phyloP scores from a whole-genome alignment of 1,140 invertebrate genomes.

The Temnothorax curvispinosus region DNA sequence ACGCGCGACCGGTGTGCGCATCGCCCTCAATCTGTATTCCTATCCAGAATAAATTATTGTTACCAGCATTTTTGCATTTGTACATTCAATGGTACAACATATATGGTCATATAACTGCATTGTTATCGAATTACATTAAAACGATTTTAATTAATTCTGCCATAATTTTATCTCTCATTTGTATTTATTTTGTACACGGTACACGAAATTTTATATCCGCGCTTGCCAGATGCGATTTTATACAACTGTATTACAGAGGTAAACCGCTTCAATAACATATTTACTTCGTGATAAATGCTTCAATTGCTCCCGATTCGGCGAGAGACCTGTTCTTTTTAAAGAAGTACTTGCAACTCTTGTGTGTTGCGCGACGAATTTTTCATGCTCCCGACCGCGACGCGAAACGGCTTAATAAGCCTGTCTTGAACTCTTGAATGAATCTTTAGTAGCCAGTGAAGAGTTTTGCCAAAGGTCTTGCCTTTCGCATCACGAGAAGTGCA shows the following conservation, averaged over 20 bases:
- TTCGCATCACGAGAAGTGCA: background rate
- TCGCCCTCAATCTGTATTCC: too few relatives aligned
- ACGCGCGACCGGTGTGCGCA: too few relatives aligned
- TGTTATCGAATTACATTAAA: background rate
- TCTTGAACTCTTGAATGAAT: background rate
- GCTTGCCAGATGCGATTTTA: background rate
- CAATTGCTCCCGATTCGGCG: background rate
- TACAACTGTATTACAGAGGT: background rate
- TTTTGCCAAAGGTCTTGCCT: background rate
- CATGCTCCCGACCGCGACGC: background rate
- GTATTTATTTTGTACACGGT: background rate
- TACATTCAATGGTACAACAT: too few relatives aligned
- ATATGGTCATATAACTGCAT: background rate
- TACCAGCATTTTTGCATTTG: too few relatives aligned
- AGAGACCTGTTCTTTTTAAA: background rate
- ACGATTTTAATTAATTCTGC: background rate
- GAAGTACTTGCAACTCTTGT: background rate
- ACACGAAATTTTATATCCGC: background rate
- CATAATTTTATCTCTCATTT: background rate
- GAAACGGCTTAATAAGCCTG: constrained; percentile 3
- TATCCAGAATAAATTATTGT: too few relatives aligned
- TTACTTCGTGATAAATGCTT: constrained; percentile 13
- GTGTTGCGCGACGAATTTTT: constrained; percentile 15
- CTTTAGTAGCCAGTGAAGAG: background rate
- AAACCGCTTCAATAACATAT: constrained; percentile 3